phyloP scores from a whole-genome alignment of 2,797 vertebrate genomes.

The Triplophysa bombifrons region DNA sequence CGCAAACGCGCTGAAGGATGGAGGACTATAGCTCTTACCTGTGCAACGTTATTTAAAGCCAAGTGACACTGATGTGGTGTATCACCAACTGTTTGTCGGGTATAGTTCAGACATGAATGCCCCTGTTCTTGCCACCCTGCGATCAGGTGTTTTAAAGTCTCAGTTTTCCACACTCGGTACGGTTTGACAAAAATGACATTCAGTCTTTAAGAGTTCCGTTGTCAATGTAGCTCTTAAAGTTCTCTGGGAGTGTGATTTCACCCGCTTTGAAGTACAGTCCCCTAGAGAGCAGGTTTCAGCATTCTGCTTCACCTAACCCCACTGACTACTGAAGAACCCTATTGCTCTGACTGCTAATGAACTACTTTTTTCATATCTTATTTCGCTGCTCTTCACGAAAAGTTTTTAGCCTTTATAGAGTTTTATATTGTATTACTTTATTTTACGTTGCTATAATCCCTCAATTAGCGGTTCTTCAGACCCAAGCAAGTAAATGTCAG shows the following conservation, averaged over 20 bases:
- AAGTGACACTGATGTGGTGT: conserved; percentile 28
- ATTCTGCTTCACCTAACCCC: conserved; percentile 74
- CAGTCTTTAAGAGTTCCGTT: conserved; percentile 77
- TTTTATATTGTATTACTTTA: conserved; percentile 10
- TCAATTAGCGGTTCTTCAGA: not conserved
- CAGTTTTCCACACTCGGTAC: conserved; percentile 65
- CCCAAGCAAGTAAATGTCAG: not conserved
- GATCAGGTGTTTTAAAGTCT: conserved; percentile 64
- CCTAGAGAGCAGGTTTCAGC: conserved; percentile 75
- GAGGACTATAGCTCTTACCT: conserved; percentile 20
- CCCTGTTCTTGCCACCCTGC: conserved; percentile 56
- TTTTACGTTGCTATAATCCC: not conserved
- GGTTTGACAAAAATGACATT: conserved; percentile 77
- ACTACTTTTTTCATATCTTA: conserved; percentile 37
- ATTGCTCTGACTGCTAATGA: conserved; percentile 73
- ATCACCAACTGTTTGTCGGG: conserved; percentile 26
- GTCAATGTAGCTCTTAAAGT: conserved; percentile 74
- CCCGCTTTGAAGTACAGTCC: conserved; percentile 77
- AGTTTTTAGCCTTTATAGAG: not conserved
- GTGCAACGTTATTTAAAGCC: not conserved
- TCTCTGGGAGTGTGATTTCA: conserved; percentile 74
- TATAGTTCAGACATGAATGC: conserved; percentile 28
- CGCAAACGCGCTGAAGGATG: conserved; percentile 1
- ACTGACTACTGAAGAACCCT: conserved; percentile 69
- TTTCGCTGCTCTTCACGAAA: conserved; percentile 18